These are phyloP conservation scores for Semnornis frantzii DNA, from an alignment of 2,113 vertebrate species.

Conservation along the genomic window DNA sequence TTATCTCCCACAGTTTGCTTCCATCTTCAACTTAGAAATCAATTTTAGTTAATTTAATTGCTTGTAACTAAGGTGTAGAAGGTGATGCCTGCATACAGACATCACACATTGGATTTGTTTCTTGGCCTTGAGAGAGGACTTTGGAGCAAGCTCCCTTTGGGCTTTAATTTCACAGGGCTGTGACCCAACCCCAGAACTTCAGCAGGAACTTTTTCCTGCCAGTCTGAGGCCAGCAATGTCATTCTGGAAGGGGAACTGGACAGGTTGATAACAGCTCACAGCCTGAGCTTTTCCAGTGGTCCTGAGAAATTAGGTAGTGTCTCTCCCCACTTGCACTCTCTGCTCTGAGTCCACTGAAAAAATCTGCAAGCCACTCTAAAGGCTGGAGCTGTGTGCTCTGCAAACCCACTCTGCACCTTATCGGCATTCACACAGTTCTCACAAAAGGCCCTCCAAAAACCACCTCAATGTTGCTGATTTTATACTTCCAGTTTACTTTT, in stretches of 20 bases:
- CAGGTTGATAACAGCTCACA: neutral
- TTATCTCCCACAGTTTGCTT: neutral
- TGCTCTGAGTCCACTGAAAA: neutral
- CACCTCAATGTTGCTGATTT: neutral
- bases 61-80: neutral
- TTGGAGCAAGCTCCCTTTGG: neutral
- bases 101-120: neutral
- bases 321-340: neutral
- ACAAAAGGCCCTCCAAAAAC: neutral
- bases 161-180: neutral
- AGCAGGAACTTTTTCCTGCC: neutral
- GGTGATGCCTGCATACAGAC: neutral
- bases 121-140: neutral
- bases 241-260: neutral
- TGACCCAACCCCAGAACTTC: neutral
- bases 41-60: neutral
- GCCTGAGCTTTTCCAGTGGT: neutral
- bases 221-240: rapidly evolving
- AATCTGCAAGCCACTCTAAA: neutral
- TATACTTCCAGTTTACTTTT: neutral
- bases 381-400: neutral
- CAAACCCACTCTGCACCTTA: neutral
- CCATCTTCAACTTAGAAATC: neutral
- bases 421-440: neutral
- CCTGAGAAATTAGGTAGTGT: neutral